A percentile compares a stretch with the other conserved stretches of the same genome.
Conservation (phyloP, 2,888 invertebrate species). For the Dasysyrphus tricinctus region DNA sequence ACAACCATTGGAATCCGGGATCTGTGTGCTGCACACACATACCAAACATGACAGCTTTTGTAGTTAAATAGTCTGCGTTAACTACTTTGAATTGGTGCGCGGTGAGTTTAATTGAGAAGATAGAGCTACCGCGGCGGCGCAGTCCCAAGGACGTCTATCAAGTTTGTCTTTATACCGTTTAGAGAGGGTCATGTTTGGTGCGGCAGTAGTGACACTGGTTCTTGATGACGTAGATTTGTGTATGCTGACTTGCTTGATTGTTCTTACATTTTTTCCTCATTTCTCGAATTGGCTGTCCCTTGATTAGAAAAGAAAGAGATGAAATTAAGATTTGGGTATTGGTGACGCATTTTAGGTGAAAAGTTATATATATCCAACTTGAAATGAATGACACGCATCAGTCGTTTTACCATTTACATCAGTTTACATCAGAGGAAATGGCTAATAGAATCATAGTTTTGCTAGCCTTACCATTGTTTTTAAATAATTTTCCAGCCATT, state of each 20-base stretch:
- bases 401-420: too few relatives aligned
- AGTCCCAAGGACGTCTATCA: slow-evolving; percentile 39
- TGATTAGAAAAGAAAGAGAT: neutral
- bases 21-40: slow-evolving; percentile 31
- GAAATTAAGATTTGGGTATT: too few relatives aligned
- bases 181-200: neutral
- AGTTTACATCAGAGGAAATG: too few relatives aligned
- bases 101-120: neutral
- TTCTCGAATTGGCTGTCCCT: neutral
- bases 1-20: slow-evolving; percentile 29
- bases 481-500: too few relatives aligned
- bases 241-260: slow-evolving; percentile 52
- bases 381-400: too few relatives aligned
- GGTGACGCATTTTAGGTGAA: too few relatives aligned
- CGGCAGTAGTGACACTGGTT: neutral
- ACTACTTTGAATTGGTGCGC: slow-evolving; percentile 48
- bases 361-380: too few relatives aligned
- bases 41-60: slow-evolving; percentile 67
- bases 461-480: too few relatives aligned
- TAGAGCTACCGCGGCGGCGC: neutral
- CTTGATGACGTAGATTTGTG: slow-evolving; percentile 77
- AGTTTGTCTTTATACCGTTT: neutral
- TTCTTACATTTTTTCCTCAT: slow-evolving; percentile 14
- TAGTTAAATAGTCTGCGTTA: slow-evolving; percentile 50
- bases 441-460: too few relatives aligned